These are phyloP conservation scores for Pseudopodoces humilis DNA, from an alignment of 2,113 vertebrate genomes.

Conservation along the genomic window DNA sequence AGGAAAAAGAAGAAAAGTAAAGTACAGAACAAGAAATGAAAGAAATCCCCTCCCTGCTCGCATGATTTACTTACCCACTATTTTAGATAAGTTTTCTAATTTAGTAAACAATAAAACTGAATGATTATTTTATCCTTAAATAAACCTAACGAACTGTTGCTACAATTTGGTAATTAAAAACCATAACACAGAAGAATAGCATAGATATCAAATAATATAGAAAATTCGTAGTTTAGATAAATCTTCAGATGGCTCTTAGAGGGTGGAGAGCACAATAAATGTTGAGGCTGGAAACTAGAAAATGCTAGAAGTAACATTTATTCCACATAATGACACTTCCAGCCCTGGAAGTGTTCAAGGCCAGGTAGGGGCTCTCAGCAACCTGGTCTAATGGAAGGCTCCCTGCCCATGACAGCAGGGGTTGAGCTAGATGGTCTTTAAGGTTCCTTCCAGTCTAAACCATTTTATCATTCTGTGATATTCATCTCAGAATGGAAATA, in stretches of 20 bases:
- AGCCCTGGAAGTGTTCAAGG: not conserved
- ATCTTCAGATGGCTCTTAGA: not conserved
- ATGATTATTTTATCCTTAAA: not conserved
- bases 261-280: not conserved
- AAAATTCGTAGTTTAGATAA: not conserved
- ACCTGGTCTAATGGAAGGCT: not conserved
- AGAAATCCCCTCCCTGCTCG: not conserved
- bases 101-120: not conserved
- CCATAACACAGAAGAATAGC: not conserved
- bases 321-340: not conserved
- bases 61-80: not conserved
- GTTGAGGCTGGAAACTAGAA: not conserved
- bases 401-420: not conserved
- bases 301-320: not conserved
- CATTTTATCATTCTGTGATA: not conserved
- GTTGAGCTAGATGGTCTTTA: not conserved
- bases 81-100: not conserved
- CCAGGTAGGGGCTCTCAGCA: not conserved
- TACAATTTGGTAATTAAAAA: not conserved
- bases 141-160: not conserved
- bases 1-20: not conserved
- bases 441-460: not conserved
- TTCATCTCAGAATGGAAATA: not conserved
- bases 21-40: not conserved
- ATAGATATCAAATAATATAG: not conserved